Conservation (phyloP, 2,797 vertebrate genomes). For the Nannoperca obscura region DNA sequence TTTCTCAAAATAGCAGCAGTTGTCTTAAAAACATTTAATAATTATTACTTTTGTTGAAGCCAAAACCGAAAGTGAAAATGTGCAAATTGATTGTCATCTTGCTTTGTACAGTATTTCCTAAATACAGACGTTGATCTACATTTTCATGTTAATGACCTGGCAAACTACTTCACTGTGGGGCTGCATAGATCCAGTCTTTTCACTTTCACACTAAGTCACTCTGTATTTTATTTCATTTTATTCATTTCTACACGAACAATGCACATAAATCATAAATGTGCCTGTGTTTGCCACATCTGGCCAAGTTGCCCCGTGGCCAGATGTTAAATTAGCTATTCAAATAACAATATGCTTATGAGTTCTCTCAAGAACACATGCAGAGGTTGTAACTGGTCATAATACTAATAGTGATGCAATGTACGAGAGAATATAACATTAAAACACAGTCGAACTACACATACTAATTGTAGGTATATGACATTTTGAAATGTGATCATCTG, state of each 20-base stretch:
- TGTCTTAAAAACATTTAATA: background rate
- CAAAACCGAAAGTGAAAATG: background rate
- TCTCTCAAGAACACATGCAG: background rate
- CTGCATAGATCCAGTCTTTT: background rate
- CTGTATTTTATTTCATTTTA: background rate
- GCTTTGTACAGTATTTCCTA: background rate
- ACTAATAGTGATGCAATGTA: background rate
- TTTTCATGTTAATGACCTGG: background rate
- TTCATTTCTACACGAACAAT: background rate
- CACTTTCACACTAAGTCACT: background rate
- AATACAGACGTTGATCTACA: background rate
- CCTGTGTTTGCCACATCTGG: too few species aligned
- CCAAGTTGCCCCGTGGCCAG: background rate
- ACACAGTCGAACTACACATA: slow-evolving; percentile 4
- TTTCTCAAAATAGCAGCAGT: background rate
- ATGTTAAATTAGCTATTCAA: slow-evolving; percentile 4
- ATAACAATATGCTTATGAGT: background rate
- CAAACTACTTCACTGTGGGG: background rate
- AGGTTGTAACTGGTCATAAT: background rate
- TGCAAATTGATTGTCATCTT: background rate
- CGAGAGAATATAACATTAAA: background rate
- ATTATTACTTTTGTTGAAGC: background rate
- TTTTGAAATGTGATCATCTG: slow-evolving; percentile 7
- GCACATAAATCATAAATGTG: background rate
- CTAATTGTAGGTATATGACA: background rate